Evolutionary conservation across 2,888 invertebrate species (phyloP).

Genomic region (Parascotia fuliginaria): DNA sequence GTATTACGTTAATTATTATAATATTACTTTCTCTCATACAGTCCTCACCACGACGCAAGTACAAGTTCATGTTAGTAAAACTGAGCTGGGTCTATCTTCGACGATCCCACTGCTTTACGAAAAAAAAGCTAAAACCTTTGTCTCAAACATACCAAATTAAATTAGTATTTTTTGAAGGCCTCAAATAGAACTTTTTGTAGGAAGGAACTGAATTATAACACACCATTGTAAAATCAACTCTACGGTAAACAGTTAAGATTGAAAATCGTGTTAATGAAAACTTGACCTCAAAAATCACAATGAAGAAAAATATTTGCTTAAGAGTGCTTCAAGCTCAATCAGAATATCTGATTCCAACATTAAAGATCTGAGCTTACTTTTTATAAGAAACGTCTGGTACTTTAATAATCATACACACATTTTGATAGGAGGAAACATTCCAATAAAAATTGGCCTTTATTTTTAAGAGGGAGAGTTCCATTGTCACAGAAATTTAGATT

Average conservation of each 20-base stretch:
- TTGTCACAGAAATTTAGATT: background rate
- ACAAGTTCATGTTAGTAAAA: slow-evolving; percentile 17
- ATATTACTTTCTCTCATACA: too few relatives aligned
- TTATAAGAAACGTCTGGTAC: slow-evolving; percentile 8
- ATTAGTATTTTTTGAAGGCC: slow-evolving; percentile 43
- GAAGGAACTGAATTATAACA: slow-evolving; percentile 2
- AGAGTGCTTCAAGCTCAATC: slow-evolving; percentile 40
- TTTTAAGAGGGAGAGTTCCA: background rate
- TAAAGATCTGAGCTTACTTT: slow-evolving; percentile 23
- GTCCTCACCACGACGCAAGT: slow-evolving; percentile 10
- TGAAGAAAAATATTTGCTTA: slow-evolving; percentile 37
- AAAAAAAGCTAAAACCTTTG: slow-evolving; percentile 40
- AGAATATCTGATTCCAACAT: slow-evolving; percentile 37
- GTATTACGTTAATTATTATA: too few relatives aligned
- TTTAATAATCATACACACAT: background rate
- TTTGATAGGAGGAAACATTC: background rate
- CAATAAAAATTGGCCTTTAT: background rate
- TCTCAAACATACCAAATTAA: slow-evolving; percentile 38
- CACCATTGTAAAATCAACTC: background rate
- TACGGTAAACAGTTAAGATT: background rate
- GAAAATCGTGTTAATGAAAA: background rate
- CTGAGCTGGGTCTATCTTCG: slow-evolving; percentile 17
- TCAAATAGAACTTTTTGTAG: slow-evolving; percentile 17
- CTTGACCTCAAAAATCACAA: slow-evolving; percentile 25
- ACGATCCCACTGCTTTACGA: slow-evolving; percentile 13